Evolutionary conservation across 2,113 vertebrate species (phyloP).

Genomic region (Nibea albiflora): DNA sequence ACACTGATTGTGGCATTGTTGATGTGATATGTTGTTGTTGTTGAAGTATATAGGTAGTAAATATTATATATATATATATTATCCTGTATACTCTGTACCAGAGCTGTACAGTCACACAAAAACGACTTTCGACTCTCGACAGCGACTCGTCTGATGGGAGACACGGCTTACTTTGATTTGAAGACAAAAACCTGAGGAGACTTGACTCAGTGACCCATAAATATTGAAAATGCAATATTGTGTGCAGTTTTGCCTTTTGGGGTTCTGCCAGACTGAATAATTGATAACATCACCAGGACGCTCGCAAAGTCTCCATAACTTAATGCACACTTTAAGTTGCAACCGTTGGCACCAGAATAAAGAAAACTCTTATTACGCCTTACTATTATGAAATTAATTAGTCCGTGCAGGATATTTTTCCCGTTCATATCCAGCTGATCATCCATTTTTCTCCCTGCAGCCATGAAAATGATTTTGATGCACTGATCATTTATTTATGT

Average conservation of each 20-base stretch:
- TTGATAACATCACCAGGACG: background rate
- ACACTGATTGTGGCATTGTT: too few species aligned
- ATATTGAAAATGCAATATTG: background rate
- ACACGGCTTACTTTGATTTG: background rate
- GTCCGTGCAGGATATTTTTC: background rate
- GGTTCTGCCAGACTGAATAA: background rate
- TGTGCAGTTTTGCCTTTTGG: background rate
- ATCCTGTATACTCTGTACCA: background rate
- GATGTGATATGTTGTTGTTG: too few species aligned
- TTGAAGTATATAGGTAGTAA: too few species aligned
- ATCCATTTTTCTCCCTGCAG: background rate
- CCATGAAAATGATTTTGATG: background rate
- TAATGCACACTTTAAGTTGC: background rate
- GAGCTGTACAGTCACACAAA: background rate
- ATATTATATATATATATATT: too few species aligned
- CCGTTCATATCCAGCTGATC: background rate
- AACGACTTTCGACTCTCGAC: too few species aligned
- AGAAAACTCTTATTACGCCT: background rate
- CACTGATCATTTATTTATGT: background rate
- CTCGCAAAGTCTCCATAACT: background rate
- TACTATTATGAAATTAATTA: constrained; percentile 12
- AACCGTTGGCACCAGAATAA: background rate
- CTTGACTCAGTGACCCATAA: background rate
- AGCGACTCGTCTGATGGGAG: too few species aligned
- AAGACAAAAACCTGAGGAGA: background rate